These are phyloP conservation scores for Pristionchus japonicus DNA, from an alignment of 2,888 invertebrate genomes.

Conservation along the genomic window DNA sequence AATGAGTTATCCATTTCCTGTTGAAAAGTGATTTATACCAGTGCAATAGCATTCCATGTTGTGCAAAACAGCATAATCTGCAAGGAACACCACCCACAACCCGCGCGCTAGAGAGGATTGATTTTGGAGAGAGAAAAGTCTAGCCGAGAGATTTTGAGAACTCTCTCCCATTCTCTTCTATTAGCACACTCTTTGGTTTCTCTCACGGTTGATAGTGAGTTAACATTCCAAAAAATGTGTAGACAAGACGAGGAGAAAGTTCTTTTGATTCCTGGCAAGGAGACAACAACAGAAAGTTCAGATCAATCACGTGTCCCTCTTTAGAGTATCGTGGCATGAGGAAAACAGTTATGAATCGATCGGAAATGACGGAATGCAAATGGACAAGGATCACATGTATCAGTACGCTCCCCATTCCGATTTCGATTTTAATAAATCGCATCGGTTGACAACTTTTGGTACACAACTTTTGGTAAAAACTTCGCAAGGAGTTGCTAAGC, in stretches of 20 bases:
- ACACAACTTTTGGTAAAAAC: too few species aligned
- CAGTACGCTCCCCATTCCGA: too few species aligned
- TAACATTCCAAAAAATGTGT: background rate
- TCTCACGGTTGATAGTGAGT: background rate
- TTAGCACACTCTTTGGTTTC: background rate
- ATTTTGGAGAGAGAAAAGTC: background rate
- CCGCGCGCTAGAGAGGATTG: background rate
- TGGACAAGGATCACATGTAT: too few species aligned
- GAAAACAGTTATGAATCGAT: background rate
- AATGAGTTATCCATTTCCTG: constrained; percentile 55
- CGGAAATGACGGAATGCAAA: background rate
- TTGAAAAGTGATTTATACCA: background rate
- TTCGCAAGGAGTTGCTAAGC: too few species aligned
- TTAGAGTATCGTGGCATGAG: background rate
- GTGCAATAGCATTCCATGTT: background rate
- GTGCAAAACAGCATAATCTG: background rate
- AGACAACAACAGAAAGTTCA: background rate
- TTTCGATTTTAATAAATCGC: too few species aligned
- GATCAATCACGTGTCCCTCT: background rate
- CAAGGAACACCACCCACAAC: background rate
- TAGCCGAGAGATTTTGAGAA: background rate
- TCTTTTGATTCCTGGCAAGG: background rate
- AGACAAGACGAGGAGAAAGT: background rate
- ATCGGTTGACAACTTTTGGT: too few species aligned
- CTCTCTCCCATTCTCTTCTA: background rate